Evolutionary conservation across 2,888 invertebrate genomes (phyloP), one percentile per base, ranked within the genome.

Genomic region (Pyrocoelia pectoralis): DNA sequence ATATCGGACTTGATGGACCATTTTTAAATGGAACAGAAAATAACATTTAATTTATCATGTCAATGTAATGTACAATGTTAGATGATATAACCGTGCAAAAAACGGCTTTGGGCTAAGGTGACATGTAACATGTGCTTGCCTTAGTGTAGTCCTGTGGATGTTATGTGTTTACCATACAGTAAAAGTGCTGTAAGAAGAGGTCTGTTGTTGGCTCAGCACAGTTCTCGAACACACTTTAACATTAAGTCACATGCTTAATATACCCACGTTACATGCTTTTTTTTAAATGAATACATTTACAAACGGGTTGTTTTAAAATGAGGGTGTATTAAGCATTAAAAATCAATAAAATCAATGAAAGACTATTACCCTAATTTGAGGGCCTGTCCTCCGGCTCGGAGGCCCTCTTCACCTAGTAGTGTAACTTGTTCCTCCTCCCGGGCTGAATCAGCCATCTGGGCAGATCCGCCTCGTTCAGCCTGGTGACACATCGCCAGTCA

Each of bases 381-480:
- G 85, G 95, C 94, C 88, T 97, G 97, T 85, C 96, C 96, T 83
- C 94, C 94, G 81, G 95, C 94, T 83, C 93, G 89, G 82, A 95
- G 91, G 80, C 92, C 94, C 86, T 97, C 97, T 85, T 97, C 97
- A 83, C 96, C 96, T 82, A 98, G 90, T 81, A 98, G 90, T 77
- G 95, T 95, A 80, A 95, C 93, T 84, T 95, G 95, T 84, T 97
- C 94, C 87, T 97, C 94, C 85, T 97, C 96, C 80, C 94, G 91
- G 83, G 93, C 92, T 81, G 95, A 94, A 85, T 97, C 97, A 84
- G 96, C 95, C 94, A 97, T 95, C 93, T 96, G 95, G 86, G 85
- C 86, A 76, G 79, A 78, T 75, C 77, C 76, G 73, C 74, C 78
- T 75, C 78, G 87, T 84, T 88, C 90, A 89, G 89, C 87, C 88